Base-by-base conservation (phyloP, 2,888 invertebrate genomes). In the Holacanthella duospinosa region DNA sequence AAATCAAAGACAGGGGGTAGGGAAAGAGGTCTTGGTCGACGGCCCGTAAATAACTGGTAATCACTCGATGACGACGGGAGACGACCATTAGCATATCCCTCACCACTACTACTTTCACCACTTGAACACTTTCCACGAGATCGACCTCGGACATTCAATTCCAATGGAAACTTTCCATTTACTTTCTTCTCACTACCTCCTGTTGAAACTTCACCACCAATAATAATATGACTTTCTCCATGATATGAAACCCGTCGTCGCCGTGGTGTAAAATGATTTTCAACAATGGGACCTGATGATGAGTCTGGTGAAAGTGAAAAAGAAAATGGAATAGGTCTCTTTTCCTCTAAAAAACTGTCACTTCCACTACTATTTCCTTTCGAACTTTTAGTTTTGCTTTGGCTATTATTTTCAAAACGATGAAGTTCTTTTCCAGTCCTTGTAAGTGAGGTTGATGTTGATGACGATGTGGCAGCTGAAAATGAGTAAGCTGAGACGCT, bases 21-120 rank as follows among this genome's bases (percentile, higher is more conserved):
- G 29, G 70, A 70, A 55, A 70, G 58, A 36, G 70, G 70, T 44
- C 70, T 55, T 12, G 70, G 70, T 29, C 68, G 69, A 61, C 70
- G 65, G 25, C 70, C 70, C 55, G 68, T 68, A 60, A 68, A 70
- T 59, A 70, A 64, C 66, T 68, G 67, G 44, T 48, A 67, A 61
- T 70, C 70, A 63, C 70, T 70, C 58, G 62, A 64, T 36, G 70
- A 70, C 48, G 68, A 65, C 24, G 68, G 68, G n/a, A 59, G 58
- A 6, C 29, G 21, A n/a, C 57, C 53, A 43, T n/a, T 25, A 21
- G 26, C 56, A 36, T 36, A 24, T 9, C 58, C 58, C 3, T 16
- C 4, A 9, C 16, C 56, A 56, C 25, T 4, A 24, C 25, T 19
- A 56, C 4, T 27, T n/a, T 28, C 29, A 56, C 16, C 36, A 9